These are phyloP conservation scores for Semnopithecus entellus DNA, from an alignment of 2,113 vertebrate genomes.

Conservation along the genomic window DNA sequence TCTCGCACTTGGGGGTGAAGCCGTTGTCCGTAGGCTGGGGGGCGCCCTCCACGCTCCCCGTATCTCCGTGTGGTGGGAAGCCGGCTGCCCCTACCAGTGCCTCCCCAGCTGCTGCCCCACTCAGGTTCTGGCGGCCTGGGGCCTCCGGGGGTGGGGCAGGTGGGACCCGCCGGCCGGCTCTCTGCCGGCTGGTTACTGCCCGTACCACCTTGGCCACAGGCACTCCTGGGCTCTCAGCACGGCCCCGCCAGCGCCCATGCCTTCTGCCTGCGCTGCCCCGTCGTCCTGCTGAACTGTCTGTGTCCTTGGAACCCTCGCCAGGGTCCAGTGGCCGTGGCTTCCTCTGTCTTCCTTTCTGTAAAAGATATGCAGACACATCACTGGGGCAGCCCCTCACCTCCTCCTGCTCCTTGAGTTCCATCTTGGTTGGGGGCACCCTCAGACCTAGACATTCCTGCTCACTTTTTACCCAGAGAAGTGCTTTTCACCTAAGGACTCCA, in stretches of 20 bases:
- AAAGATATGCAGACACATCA: conserved; percentile 39
- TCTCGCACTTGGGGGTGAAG: conserved; percentile 95
- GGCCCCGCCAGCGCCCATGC: conserved; percentile 86
- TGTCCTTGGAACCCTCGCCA: conserved; percentile 88
- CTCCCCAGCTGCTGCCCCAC: conserved; percentile 83
- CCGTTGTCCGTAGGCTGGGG: conserved; percentile 90
- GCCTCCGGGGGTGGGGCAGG: conserved; percentile 77
- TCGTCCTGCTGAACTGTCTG: conserved; percentile 85
- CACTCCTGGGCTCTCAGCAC: conserved; percentile 81
- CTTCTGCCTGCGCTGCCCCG: conserved; percentile 84
- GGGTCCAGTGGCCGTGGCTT: conserved; percentile 91
- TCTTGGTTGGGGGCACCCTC: not conserved
- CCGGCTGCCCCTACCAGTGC: conserved; percentile 80
- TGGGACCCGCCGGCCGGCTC: conserved; percentile 76
- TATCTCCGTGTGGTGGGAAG: conserved; percentile 90
- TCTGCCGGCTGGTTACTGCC: conserved; percentile 79
- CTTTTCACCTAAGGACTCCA: not conserved
- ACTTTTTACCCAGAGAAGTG: not conserved
- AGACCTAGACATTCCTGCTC: not conserved
- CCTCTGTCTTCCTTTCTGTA: conserved; percentile 88
- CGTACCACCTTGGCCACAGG: conserved; percentile 84
- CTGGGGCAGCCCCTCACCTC: not conserved
- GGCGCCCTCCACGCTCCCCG: conserved; percentile 95
- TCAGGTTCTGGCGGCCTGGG: conserved; percentile 92
- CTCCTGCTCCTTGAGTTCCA: not conserved